Conservation (phyloP, 2,113 vertebrate genomes). For the Chaetodon trifascialis region DNA sequence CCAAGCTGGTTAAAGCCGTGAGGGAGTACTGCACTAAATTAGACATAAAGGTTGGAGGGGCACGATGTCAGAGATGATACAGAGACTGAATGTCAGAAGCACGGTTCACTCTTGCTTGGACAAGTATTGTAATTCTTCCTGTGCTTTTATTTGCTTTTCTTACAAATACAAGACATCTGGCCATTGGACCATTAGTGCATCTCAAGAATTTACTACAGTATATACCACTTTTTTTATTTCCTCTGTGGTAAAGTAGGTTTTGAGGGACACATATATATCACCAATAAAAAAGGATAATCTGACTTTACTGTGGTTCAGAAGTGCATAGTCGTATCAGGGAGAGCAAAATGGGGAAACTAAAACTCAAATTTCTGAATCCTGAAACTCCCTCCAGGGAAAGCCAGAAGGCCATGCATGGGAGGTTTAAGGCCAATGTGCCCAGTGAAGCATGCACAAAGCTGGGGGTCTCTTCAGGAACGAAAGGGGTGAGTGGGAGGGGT, state of each 20-base stretch:
- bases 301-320: constrained; percentile 20
- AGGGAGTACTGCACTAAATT: constrained; percentile 7
- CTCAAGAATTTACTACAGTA: background rate
- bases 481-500: constrained; percentile 55
- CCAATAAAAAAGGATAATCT: constrained; percentile 5
- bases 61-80: background rate
- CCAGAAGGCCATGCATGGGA: constrained; percentile 54
- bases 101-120: background rate
- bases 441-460: constrained; percentile 73
- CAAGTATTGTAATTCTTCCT: background rate
- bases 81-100: background rate
- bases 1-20: background rate
- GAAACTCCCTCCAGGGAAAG: constrained; percentile 43
- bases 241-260: background rate
- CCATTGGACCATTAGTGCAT: background rate
- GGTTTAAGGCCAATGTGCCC: constrained; percentile 67
- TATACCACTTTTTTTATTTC: background rate
- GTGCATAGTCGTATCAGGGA: constrained; percentile 10
- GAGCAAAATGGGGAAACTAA: constrained; percentile 2
- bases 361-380: constrained; percentile 31
- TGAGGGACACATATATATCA: background rate
- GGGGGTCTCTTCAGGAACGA: constrained; percentile 57
- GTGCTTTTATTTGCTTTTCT: background rate
- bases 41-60: background rate
- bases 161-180: background rate